phyloP scores from a whole-genome alignment of 2,888 invertebrate genomes.

The Calameuta idolon region DNA sequence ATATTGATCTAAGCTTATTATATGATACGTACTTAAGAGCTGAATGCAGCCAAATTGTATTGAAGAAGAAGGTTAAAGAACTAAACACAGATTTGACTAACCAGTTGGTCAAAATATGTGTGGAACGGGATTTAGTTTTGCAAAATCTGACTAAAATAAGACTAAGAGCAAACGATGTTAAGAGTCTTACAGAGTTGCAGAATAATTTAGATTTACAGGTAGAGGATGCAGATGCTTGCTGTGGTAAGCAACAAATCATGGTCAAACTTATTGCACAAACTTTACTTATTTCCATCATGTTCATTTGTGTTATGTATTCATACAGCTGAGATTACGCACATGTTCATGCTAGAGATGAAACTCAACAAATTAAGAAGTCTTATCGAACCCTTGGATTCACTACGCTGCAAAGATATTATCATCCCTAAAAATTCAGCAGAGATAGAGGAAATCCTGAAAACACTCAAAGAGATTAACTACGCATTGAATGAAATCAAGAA shows the following conservation, averaged over 20 bases:
- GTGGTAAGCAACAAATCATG: slow-evolving; percentile 28
- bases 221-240: too few species aligned
- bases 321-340: slow-evolving; percentile 32
- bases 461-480: slow-evolving; percentile 29
- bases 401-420: slow-evolving; percentile 41
- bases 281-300: neutral
- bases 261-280: neutral
- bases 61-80: slow-evolving; percentile 38
- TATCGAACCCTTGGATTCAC: slow-evolving; percentile 37
- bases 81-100: slow-evolving; percentile 23
- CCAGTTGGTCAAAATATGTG: slow-evolving; percentile 36
- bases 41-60: slow-evolving; percentile 32
- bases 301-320: slow-evolving; percentile 2
- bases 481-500: slow-evolving; percentile 32
- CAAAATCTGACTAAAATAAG: slow-evolving; percentile 35
- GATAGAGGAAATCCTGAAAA: slow-evolving; percentile 22
- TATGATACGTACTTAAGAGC: slow-evolving; percentile 45
- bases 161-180: slow-evolving; percentile 38
- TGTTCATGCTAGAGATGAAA: slow-evolving; percentile 23
- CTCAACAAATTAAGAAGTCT: slow-evolving; percentile 32
- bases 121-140: slow-evolving; percentile 35
- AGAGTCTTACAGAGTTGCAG: slow-evolving; percentile 32
- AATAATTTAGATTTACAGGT: slow-evolving; percentile 35
- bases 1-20: slow-evolving; percentile 35
- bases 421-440: slow-evolving; percentile 40